Percentiles rank a stretch among this genome's conserved stretches.
Conservation (phyloP, 2,888 invertebrate species). For the Papilio demoleus region DNA sequence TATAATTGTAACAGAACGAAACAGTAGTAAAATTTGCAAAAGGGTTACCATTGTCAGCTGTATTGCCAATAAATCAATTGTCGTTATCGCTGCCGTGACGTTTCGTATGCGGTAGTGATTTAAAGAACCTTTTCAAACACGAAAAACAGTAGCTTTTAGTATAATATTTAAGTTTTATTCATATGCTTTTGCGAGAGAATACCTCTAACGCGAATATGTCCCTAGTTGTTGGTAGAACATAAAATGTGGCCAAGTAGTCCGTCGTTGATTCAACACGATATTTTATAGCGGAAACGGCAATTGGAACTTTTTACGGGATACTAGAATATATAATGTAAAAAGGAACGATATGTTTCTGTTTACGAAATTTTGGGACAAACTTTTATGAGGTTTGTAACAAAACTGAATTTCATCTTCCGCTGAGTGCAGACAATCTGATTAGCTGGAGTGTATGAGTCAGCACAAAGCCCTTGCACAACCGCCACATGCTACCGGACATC, state of each 20-base stretch:
- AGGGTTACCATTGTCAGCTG: constrained; percentile 52
- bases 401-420: constrained; percentile 18
- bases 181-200: too few species aligned
- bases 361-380: too few species aligned
- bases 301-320: too few species aligned
- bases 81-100: constrained; percentile 45
- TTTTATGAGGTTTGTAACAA: constrained; percentile 22
- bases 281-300: too few species aligned
- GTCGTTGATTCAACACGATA: too few species aligned
- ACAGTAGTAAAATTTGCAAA: constrained; percentile 73
- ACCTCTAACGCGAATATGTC: too few species aligned
- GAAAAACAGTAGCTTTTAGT: neutral
- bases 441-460: constrained; percentile 28
- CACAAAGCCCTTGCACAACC: constrained; percentile 30
- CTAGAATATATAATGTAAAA: too few species aligned
- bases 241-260: too few species aligned
- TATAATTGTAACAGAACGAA: constrained; percentile 70
- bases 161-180: neutral
- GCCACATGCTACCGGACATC: constrained; percentile 5
- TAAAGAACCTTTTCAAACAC: constrained; percentile 18
- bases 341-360: too few species aligned
- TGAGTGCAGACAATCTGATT: constrained; percentile 3
- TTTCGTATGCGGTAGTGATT: constrained; percentile 44
- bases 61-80: constrained; percentile 50
- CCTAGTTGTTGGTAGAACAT: too few species aligned